These are phyloP conservation scores for Martes martes DNA, from an alignment of 2,113 vertebrate species.

Conservation along the genomic window DNA sequence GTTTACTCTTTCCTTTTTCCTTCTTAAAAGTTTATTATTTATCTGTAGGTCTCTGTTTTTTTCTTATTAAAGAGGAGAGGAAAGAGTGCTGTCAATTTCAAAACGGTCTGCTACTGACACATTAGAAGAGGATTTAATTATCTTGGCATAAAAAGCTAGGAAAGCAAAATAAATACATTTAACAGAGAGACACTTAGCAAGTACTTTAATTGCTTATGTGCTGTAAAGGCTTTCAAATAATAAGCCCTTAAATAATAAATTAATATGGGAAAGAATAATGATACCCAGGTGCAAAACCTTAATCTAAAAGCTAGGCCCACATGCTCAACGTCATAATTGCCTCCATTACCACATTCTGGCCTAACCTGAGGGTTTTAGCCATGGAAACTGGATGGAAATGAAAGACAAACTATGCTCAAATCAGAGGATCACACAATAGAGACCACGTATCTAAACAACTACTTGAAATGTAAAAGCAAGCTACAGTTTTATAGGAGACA, in stretches of 20 bases:
- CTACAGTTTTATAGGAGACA: slow-evolving; percentile 64
- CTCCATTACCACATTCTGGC: slow-evolving; percentile 80
- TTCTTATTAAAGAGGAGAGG: slow-evolving; percentile 39
- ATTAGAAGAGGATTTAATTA: slow-evolving; percentile 80
- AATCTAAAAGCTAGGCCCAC: slow-evolving; percentile 68
- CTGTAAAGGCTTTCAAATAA: slow-evolving; percentile 82
- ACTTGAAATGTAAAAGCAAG: slow-evolving; percentile 75
- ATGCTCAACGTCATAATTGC: slow-evolving; percentile 82
- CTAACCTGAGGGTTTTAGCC: slow-evolving; percentile 72
- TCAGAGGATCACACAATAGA: slow-evolving; percentile 73
- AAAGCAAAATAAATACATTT: slow-evolving; percentile 82
- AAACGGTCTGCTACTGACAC: slow-evolving; percentile 63
- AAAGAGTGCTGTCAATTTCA: slow-evolving; percentile 63
- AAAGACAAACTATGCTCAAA: slow-evolving; percentile 75
- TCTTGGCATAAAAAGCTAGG: slow-evolving; percentile 76
- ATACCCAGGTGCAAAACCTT: slow-evolving; percentile 84
- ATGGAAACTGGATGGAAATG: slow-evolving; percentile 76
- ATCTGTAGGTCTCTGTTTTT: not conserved
- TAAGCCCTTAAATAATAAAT: slow-evolving; percentile 86
- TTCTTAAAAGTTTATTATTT: slow-evolving; percentile 41
- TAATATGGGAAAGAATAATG: slow-evolving; percentile 83
- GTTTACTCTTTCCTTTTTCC: not conserved
- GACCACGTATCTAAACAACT: slow-evolving; percentile 75
- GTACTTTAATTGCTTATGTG: slow-evolving; percentile 78
- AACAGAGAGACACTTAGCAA: slow-evolving; percentile 74